Evolutionary conservation across 2,888 invertebrate species (phyloP).

Genomic region (Capitulum mitella): DNA sequence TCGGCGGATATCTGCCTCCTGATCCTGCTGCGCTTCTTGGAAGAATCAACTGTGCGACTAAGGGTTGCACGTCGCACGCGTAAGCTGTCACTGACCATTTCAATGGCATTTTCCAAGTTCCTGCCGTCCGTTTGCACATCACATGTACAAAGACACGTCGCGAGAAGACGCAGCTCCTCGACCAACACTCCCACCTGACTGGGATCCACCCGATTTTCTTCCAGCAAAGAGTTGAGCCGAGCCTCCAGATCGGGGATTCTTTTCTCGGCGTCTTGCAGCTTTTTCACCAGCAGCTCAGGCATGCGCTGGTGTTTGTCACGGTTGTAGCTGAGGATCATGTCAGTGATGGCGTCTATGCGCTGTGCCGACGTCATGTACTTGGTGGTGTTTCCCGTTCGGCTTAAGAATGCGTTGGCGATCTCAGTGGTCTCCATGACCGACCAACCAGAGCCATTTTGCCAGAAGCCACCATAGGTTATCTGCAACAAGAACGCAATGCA

Average conservation of each 20-base stretch:
- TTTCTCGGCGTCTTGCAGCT: background rate
- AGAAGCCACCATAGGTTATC: background rate
- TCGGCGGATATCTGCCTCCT: background rate
- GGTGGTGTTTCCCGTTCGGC: background rate
- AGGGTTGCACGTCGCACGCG: background rate
- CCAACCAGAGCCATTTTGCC: no score
- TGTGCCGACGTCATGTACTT: background rate
- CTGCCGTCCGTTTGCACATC: background rate
- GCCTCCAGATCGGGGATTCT: background rate
- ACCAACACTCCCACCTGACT: background rate
- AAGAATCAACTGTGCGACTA: background rate
- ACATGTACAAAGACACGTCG: background rate
- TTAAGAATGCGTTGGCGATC: background rate
- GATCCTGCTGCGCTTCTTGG: background rate
- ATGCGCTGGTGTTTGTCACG: background rate
- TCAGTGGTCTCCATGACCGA: background rate
- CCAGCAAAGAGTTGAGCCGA: background rate
- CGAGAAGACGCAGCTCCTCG: background rate
- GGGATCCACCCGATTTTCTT: background rate
- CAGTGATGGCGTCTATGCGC: background rate
- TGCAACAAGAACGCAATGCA: no score
- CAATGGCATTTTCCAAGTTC: background rate
- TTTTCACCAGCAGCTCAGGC: background rate
- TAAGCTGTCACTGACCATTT: background rate
- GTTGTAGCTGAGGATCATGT: background rate